phyloP scores from a whole-genome alignment of 2,797 vertebrate genomes.

The Gadopsis marmoratus region DNA sequence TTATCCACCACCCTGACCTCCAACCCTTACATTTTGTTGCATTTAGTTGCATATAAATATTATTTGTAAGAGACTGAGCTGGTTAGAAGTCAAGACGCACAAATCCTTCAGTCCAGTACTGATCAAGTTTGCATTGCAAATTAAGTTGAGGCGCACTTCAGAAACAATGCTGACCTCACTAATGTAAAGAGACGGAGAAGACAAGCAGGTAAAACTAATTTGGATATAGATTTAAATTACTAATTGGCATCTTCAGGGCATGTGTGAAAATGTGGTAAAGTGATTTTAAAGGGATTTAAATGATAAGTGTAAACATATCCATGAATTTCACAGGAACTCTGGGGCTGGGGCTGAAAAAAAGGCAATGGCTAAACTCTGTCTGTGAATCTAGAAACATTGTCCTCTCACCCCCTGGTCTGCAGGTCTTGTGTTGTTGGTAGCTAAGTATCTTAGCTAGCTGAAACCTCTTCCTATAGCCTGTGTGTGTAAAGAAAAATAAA shows the following conservation, averaged over 20 bases:
- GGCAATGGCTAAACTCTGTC: conserved; percentile 66
- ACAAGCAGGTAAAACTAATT: neutral
- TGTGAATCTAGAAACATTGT: conserved; percentile 51
- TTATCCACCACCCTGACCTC: neutral
- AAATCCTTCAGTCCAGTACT: neutral
- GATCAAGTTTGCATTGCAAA: conserved; percentile 6
- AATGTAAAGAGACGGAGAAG: neutral
- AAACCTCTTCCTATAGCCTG: conserved; percentile 75
- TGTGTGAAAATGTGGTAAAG: neutral
- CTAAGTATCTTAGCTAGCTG: conserved; percentile 78
- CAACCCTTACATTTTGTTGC: neutral
- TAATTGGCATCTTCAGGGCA: neutral
- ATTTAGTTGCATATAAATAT: neutral
- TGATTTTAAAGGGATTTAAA: conserved; percentile 1
- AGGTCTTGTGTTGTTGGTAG: conserved; percentile 73
- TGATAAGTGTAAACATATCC: conserved; percentile 6
- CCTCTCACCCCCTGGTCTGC: conserved; percentile 59
- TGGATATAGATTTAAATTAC: neutral
- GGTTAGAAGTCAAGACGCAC: neutral
- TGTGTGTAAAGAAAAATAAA: conserved; percentile 75
- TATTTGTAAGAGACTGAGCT: neutral
- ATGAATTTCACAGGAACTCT: conserved; percentile 27
- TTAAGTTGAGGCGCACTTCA: neutral
- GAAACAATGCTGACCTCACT: neutral
- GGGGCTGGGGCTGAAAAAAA: neutral